phyloP scores from a whole-genome alignment of 2,113 vertebrate species.

The Alethe castanea region DNA sequence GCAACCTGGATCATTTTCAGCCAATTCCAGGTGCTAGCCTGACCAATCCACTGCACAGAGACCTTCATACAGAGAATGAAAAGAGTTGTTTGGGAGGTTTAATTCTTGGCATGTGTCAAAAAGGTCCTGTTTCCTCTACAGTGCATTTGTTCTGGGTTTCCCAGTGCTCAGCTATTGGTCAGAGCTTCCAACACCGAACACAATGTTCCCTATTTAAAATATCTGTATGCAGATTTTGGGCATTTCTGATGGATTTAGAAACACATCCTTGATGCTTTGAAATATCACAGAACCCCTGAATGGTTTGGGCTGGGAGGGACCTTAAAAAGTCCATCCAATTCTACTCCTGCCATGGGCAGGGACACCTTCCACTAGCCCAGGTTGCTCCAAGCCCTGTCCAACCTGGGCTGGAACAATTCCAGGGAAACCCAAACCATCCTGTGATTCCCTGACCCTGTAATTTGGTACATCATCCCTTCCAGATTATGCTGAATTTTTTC shows the following conservation, averaged over 20 bases:
- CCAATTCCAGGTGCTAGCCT: neutral
- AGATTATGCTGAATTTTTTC: neutral
- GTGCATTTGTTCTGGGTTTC: neutral
- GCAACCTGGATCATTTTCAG: neutral
- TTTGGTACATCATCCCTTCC: neutral
- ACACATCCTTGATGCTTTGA: neutral
- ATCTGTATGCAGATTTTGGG: accelerated
- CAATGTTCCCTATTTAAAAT: neutral
- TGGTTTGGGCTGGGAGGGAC: neutral
- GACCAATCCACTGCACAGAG: neutral
- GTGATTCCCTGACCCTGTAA: neutral
- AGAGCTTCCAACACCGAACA: neutral
- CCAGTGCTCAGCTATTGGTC: neutral
- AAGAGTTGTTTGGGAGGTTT: neutral
- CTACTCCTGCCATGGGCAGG: neutral
- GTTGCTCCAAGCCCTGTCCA: accelerated
- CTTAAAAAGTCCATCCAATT: neutral
- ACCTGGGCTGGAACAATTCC: neutral
- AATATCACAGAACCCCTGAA: neutral
- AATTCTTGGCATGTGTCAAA: neutral
- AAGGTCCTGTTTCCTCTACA: neutral
- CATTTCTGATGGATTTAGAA: neutral
- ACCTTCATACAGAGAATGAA: neutral
- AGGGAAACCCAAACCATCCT: neutral
- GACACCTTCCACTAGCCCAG: neutral